Conservation (phyloP, 2,113 vertebrate species). For the Chrysemys picta region DNA sequence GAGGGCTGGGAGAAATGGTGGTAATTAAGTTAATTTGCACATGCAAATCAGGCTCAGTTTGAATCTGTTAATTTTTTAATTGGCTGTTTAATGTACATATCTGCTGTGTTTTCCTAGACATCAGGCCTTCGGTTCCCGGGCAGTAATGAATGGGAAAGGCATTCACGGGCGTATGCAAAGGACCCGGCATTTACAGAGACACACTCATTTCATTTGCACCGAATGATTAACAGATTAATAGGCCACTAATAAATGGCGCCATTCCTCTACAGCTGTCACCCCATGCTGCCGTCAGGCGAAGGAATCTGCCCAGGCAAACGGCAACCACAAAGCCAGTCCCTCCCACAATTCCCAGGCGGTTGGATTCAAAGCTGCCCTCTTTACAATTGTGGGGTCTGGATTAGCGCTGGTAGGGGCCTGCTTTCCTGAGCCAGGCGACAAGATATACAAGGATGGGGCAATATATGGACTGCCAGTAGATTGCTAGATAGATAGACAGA, state of each 20-base stretch:
- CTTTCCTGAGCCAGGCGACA: not conserved
- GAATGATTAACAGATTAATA: not conserved
- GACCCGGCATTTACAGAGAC: not conserved
- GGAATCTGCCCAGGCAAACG: not conserved
- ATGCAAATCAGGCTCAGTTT: constrained; percentile 71
- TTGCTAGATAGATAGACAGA: not conserved
- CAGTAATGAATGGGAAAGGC: constrained; percentile 42
- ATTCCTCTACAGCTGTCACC: not conserved
- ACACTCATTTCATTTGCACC: fast-evolving
- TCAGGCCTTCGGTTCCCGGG: constrained; percentile 57
- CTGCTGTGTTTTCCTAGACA: constrained; percentile 65
- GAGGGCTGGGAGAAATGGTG: constrained; percentile 56
- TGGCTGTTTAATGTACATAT: constrained; percentile 73
- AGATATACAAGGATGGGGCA: not conserved
- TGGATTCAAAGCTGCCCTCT: not conserved
- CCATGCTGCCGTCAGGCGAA: fast-evolving
- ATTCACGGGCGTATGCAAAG: not conserved
- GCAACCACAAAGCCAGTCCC: not conserved
- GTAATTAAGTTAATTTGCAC: constrained; percentile 75
- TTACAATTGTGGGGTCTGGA: not conserved
- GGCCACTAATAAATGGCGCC: fast-evolving
- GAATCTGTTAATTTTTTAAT: constrained; percentile 78
- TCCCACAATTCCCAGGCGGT: not conserved
- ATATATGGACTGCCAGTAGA: not conserved
- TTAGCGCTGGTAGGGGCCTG: not conserved